phyloP scores from a whole-genome alignment of 2,888 invertebrate genomes.

The Cataglyphis rosenhaueri region DNA sequence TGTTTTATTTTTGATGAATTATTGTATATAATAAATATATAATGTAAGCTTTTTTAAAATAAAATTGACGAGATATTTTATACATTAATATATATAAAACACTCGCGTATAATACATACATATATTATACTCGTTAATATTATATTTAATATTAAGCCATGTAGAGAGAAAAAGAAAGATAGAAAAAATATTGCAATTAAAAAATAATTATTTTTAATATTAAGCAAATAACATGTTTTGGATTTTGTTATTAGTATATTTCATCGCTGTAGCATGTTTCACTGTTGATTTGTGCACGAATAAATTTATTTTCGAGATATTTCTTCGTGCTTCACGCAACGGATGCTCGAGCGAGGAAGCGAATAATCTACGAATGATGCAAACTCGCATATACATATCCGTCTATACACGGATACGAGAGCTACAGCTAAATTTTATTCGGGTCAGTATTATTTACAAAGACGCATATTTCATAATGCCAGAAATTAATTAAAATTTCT shows the following conservation, averaged over 20 bases:
- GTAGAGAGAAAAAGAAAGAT: background rate
- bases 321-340: slow-evolving; percentile 31
- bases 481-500: slow-evolving; percentile 68
- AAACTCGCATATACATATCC: slow-evolving; percentile 14
- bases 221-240: slow-evolving; percentile 5
- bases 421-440: slow-evolving; percentile 41
- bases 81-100: background rate
- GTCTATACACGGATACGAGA: slow-evolving; percentile 35
- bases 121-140: background rate
- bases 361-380: slow-evolving; percentile 53
- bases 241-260: slow-evolving; percentile 28
- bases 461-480: slow-evolving; percentile 53
- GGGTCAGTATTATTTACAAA: slow-evolving; percentile 67
- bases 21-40: background rate
- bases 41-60: background rate
- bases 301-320: slow-evolving; percentile 45
- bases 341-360: background rate
- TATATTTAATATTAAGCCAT: slow-evolving; percentile 19
- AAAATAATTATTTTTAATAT: slow-evolving; percentile 21
- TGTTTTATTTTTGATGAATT: background rate
- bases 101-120: background rate
- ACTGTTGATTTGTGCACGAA: slow-evolving; percentile 35
- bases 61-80: background rate
- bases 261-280: background rate
- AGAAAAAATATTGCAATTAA: slow-evolving; percentile 19